Evolutionary conservation across 2,797 vertebrate genomes (phyloP).

Genomic region (Emys orbicularis): DNA sequence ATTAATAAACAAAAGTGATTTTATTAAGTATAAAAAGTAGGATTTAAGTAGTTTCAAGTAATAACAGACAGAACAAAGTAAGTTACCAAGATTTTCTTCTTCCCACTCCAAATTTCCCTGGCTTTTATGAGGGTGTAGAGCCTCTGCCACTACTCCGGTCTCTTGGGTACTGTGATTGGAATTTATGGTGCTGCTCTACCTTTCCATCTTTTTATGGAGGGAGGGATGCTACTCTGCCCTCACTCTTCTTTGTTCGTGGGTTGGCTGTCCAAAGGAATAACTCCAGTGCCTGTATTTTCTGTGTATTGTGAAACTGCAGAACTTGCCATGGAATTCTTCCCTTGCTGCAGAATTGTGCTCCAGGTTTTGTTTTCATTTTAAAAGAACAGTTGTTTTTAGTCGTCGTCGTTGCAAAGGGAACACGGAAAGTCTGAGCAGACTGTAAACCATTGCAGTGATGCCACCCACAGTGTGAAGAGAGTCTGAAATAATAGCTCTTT

Average conservation of each 20-base stretch:
- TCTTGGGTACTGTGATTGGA: not conserved
- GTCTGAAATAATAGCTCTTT: not conserved
- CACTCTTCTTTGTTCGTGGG: not conserved
- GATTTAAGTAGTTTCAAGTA: too few species aligned
- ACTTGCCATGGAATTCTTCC: not conserved
- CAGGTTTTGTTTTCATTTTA: not conserved
- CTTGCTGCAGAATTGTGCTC: not conserved
- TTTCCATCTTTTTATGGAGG: not conserved
- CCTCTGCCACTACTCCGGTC: not conserved
- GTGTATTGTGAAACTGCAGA: not conserved
- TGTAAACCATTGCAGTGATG: not conserved
- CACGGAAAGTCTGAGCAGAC: not conserved
- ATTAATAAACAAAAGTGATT: too few species aligned
- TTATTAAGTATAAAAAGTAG: too few species aligned
- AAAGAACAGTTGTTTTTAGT: not conserved
- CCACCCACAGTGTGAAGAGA: not conserved
- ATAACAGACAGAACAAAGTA: too few species aligned
- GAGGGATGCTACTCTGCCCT: not conserved
- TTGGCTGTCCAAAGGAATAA: not conserved
- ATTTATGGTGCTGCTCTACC: not conserved
- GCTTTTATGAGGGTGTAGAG: not conserved
- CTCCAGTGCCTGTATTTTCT: not conserved
- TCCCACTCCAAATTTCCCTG: not conserved
- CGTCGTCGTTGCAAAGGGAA: not conserved
- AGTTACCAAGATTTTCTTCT: not conserved